Evolutionary conservation across 2,888 invertebrate species (phyloP), one percentile per base, ranked within the genome.

Genomic region (Drosophila putrida): DNA sequence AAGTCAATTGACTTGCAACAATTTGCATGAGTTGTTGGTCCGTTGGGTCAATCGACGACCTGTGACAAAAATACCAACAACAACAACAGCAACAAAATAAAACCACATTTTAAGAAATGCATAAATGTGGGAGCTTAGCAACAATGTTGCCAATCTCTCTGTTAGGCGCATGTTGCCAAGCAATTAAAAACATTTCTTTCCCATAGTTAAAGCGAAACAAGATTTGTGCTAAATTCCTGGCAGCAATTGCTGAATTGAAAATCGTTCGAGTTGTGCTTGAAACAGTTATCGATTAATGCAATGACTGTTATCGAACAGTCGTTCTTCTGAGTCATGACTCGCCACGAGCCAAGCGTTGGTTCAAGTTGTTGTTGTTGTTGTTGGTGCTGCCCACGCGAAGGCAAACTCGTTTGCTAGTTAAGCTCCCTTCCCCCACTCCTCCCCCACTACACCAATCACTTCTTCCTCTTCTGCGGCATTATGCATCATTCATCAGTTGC

Each of bases 251-350:
- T 31, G 3, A 31, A 27, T 27, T 43, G n/a, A 25, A 25, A 43
- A 41, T 25, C 20, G 10, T 41, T 25, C 2, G 11, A 41, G 41
- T 11, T 41, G 20, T 5, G 41, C 41, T 41, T 15, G 27, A 6
- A n/a, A 50, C 51, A 44, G 55, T 57, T 46, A 69, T 61, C 71
- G 66, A 72, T 67, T 49, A 72, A 25, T 71, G 66, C 66, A 39
- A 51, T 39, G 35, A 43, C 43, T 53, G 31, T 59, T 68, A 68
- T 71, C 67, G 61, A 61, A 10, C 28, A 55, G 13, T 41, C 20
- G 43, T 63, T 71, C 66, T 61, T 58, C 54, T 78, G 78, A 83
- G 80, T 82, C 80, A 84, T 82, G 84, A 82, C 72, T 80, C 68
- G 82, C 82, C 82, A 82, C 82, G 82, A 82, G 84, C 84, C 82